A percentile compares a stretch with the other conserved stretches of the same genome.
These are phyloP conservation scores for Archivesica marissinica DNA, from an alignment of 1,140 invertebrate genomes.

Conservation along the genomic window DNA sequence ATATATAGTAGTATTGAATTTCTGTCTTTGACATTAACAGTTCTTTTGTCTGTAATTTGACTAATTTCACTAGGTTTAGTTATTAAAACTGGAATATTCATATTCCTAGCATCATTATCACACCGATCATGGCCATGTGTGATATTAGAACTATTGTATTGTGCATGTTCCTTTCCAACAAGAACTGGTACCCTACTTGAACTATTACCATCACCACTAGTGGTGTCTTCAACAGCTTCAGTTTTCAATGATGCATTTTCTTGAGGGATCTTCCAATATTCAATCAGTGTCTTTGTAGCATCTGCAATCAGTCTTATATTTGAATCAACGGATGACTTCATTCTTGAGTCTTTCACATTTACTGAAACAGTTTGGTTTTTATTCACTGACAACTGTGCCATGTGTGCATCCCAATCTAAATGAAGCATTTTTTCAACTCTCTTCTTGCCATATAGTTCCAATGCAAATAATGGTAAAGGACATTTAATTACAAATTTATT, in stretches of 20 bases:
- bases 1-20: background rate
- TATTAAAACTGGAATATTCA: background rate
- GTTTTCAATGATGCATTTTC: background rate
- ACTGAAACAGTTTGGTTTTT: background rate
- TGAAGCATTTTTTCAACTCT: background rate
- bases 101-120: background rate
- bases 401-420: constrained; percentile 27
- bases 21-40: background rate
- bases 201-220: background rate
- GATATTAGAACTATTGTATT: background rate
- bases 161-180: background rate
- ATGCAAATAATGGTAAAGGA: constrained; percentile 21
- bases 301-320: background rate
- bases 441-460: constrained; percentile 12
- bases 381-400: background rate
- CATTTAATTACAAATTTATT: background rate
- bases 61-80: background rate
- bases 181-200: background rate
- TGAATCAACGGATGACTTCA: constrained; percentile 1
- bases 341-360: constrained; percentile 7
- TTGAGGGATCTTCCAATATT: background rate
- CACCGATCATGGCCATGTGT: background rate
- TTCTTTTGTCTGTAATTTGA: background rate
- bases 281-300: background rate
- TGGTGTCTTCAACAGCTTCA: background rate